These are phyloP conservation scores for Gadopsis marmoratus DNA, from an alignment of 2,797 vertebrate genomes.

Conservation along the genomic window DNA sequence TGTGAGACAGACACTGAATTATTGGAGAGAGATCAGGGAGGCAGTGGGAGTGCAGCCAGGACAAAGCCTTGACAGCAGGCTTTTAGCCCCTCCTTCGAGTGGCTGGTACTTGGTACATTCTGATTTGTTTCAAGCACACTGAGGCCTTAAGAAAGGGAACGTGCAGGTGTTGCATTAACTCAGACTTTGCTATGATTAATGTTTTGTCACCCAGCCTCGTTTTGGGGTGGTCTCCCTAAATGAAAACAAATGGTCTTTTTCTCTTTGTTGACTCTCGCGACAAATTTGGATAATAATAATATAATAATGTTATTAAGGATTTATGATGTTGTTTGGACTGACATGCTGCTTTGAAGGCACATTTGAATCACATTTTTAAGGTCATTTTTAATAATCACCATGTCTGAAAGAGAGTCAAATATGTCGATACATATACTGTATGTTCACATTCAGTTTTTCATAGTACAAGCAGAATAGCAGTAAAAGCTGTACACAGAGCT, in stretches of 20 bases:
- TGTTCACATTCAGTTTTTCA: not conserved
- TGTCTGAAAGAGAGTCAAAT: conserved; percentile 5
- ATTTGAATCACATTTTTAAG: conserved; percentile 14
- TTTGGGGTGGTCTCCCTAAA: conserved; percentile 31
- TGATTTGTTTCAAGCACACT: conserved; percentile 4
- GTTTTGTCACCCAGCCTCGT: conserved; percentile 26
- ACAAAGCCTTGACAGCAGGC: not conserved
- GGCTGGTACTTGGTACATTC: not conserved
- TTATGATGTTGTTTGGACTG: conserved; percentile 11
- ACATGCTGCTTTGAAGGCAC: conserved; percentile 7
- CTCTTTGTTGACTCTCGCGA: not conserved
- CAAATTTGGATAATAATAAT: not conserved
- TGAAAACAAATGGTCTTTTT: conserved; percentile 52
- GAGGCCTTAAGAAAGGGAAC: conserved; percentile 13
- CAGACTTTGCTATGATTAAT: conserved; percentile 51
- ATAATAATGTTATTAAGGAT: conserved; percentile 19
- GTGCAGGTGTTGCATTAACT: not conserved
- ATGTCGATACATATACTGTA: not conserved
- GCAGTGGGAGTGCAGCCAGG: not conserved
- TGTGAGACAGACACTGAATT: not conserved
- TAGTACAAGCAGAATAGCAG: not conserved
- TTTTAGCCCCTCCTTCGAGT: not conserved
- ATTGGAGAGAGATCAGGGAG: conserved; percentile 3
- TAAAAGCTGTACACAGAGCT: not conserved
- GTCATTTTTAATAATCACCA: not conserved